Percentiles rank a stretch among this genome's conserved stretches.
These are phyloP conservation scores for Yasuhikotakia modesta DNA, from an alignment of 2,797 vertebrate species.

Conservation along the genomic window DNA sequence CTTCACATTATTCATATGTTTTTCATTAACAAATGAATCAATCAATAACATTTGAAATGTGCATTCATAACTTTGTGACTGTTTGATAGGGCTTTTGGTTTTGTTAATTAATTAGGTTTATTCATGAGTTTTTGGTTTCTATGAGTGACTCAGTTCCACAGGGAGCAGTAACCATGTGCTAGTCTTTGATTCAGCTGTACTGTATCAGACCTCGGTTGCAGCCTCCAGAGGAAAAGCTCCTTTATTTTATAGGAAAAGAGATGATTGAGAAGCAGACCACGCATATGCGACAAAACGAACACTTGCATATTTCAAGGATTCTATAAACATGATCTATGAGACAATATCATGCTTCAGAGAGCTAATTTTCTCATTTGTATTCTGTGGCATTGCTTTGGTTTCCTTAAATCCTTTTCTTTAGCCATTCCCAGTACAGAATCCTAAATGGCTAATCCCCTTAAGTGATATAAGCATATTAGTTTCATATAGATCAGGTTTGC, in stretches of 20 bases:
- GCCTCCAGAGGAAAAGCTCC: not conserved
- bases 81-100: not conserved
- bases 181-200: slow-evolving; percentile 13
- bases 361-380: slow-evolving; percentile 40
- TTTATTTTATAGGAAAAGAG: slow-evolving; percentile 19
- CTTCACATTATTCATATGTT: not conserved
- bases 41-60: not conserved
- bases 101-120: slow-evolving; percentile 23
- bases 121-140: slow-evolving; percentile 6
- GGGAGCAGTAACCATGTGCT: slow-evolving; percentile 13
- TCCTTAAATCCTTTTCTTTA: slow-evolving; percentile 1
- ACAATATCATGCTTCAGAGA: slow-evolving; percentile 34
- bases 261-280: slow-evolving; percentile 34
- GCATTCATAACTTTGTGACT: slow-evolving; percentile 11
- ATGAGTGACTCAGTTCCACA: not conserved
- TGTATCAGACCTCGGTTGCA: not conserved
- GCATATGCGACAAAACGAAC: slow-evolving; percentile 11
- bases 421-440: slow-evolving; percentile 1
- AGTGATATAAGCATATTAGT: not conserved
- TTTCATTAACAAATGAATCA: not conserved
- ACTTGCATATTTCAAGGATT: slow-evolving; percentile 32
- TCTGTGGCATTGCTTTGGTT: slow-evolving; percentile 28
- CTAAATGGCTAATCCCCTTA: slow-evolving; percentile 2
- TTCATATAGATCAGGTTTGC: not conserved
- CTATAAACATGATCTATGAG: slow-evolving; percentile 41